Conservation (phyloP, 2,888 invertebrate genomes). For the Celastrina argiolus region DNA sequence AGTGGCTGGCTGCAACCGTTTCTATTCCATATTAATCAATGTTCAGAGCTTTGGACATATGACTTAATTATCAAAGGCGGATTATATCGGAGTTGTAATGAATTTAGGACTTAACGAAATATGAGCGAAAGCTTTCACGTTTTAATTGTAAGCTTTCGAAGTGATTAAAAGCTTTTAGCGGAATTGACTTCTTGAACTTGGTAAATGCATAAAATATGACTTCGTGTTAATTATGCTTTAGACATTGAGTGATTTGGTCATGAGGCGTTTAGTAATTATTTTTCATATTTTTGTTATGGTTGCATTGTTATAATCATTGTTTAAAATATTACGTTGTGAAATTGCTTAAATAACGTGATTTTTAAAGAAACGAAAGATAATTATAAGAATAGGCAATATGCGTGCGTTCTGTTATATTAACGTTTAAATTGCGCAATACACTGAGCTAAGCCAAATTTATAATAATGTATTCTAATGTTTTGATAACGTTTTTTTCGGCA, state of each 20-base stretch:
- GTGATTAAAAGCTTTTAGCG: constrained; percentile 17
- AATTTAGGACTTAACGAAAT: constrained; percentile 13
- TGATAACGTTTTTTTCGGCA: too few species aligned
- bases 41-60: constrained; percentile 24
- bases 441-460: too few species aligned
- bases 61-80: constrained; percentile 20
- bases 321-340: too few species aligned
- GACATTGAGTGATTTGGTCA: neutral
- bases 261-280: neutral
- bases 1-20: constrained; percentile 29
- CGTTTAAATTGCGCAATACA: too few species aligned
- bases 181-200: constrained; percentile 17
- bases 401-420: too few species aligned
- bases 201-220: constrained; percentile 7
- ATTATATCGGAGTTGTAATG: constrained; percentile 1
- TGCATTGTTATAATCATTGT: too few species aligned
- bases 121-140: constrained; percentile 11
- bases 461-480: too few species aligned
- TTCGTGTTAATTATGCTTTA: constrained; percentile 1
- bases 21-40: constrained; percentile 33
- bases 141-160: constrained; percentile 17
- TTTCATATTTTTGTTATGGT: too few species aligned
- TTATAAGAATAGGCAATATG: too few species aligned
- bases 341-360: too few species aligned
- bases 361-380: too few species aligned